A percentile compares a stretch with the other conserved stretches of the same genome.
Conservation (phyloP, 2,888 invertebrate genomes). For the Onchidella celtica region DNA sequence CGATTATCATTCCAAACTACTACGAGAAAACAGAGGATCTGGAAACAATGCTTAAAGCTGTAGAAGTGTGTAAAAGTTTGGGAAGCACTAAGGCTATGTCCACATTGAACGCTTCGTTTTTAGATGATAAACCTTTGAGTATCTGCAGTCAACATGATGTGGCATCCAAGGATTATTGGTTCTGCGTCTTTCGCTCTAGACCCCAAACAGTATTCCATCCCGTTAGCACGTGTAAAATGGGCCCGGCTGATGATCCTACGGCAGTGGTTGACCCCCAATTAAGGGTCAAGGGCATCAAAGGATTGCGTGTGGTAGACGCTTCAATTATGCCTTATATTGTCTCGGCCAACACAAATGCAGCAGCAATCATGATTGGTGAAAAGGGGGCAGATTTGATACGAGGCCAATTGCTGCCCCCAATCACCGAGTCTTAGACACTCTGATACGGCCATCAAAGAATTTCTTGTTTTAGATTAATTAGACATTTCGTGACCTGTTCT, state of each 20-base stretch:
- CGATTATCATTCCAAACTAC: constrained; percentile 94
- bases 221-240: constrained; percentile 88
- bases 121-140: not conserved
- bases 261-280: constrained; percentile 85
- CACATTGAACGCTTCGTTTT: constrained; percentile 3
- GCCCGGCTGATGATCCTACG: constrained; percentile 78
- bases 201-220: constrained; percentile 82
- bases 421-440: too few relatives aligned
- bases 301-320: constrained; percentile 64
- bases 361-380: constrained; percentile 65
- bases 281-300: constrained; percentile 60
- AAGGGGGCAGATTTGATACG: constrained; percentile 60
- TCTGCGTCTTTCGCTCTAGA: constrained; percentile 53
- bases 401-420: not conserved
- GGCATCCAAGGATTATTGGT: constrained; percentile 56
- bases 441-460: too few relatives aligned
- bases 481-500: too few relatives aligned
- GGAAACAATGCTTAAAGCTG: constrained; percentile 52
- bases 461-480: too few relatives aligned
- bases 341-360: constrained; percentile 64
- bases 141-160: constrained; percentile 19
- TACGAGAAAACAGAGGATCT: constrained; percentile 85
- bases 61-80: constrained; percentile 39
- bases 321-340: constrained; percentile 63
- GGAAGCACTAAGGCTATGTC: constrained; percentile 5